Conservation (phyloP, 2,888 invertebrate genomes). For the Calameuta idolon region DNA sequence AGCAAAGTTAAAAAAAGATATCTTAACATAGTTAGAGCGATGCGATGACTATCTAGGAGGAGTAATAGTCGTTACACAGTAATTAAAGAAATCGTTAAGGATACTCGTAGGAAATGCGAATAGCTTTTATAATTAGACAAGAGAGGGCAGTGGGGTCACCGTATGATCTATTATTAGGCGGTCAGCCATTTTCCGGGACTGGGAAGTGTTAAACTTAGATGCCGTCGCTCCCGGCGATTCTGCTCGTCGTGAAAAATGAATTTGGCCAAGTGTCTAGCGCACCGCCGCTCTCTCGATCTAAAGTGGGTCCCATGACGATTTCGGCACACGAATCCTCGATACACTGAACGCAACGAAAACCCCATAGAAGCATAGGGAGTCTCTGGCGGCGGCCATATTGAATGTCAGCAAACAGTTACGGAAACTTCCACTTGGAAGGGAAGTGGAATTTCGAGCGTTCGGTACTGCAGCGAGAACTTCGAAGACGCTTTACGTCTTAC, state of each 20-base stretch:
- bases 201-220: constrained; percentile 56
- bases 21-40: not conserved
- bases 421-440: not conserved
- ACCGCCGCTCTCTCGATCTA: not conserved
- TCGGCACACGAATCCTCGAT: not conserved
- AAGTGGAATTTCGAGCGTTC: constrained; percentile 8
- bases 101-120: constrained; percentile 11
- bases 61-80: not conserved
- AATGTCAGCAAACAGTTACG: not conserved
- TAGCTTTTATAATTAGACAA: constrained; percentile 13
- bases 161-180: constrained; percentile 56
- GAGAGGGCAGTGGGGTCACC: constrained; percentile 48
- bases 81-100: not conserved
- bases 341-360: not conserved
- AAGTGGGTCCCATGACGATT: not conserved
- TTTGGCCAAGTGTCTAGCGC: constrained; percentile 12
- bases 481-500: constrained; percentile 1
- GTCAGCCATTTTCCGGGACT: constrained; percentile 60
- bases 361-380: not conserved
- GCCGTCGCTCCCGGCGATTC: constrained; percentile 42
- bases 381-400: not conserved
- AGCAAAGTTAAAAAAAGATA: not conserved
- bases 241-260: constrained; percentile 35
- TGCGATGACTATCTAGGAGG: not conserved
- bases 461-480: not conserved